Evolutionary conservation across 2,797 vertebrate species (phyloP), one percentile per base, ranked within the genome.

Genomic region (Phoxinus dragarum): DNA sequence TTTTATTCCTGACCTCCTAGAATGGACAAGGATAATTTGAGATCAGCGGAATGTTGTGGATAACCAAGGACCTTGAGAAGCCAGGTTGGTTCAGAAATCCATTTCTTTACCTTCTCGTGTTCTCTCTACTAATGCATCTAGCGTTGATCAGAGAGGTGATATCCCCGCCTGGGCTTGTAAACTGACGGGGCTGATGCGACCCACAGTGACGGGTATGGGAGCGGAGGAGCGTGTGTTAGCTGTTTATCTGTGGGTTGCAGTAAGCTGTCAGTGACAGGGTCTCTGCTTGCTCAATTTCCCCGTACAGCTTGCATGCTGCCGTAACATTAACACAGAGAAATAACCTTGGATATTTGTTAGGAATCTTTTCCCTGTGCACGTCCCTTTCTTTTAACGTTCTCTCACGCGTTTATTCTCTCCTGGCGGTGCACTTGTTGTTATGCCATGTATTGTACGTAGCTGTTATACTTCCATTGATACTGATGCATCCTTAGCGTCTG

Each of bases 1-100:
- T 94, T 92, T 93, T 94, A 92, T 92, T 83, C 36, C 90, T 94
- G 94, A 96, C 94, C 94, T 95, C 95, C 86, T 86, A 92, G 93
- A 89, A 95, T 94, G 95, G 96, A 96, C 95, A 95, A 94, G 94
- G 86, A 94, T 95, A 94, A 94, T 95, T 95, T 93, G 93, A 94
- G 93, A 92, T 91, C 93, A 91, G 94, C 93, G 95, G 93, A 94
- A 95, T 96, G 95, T 93, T 91, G 94, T 94, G 93, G 93, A 92
- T 96, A 95, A 95, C 92, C 94, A 92, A 94, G 90, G 90, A 93
- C 91, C 94, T 89, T 92, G 93, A 92, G 88, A 87, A 93, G 71
- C 90, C 95, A 98, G 97, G 96, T 95, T 96, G 94, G 95, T 95
- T 87, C 84, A 88, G 91, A 92, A 92, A 89, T 92, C 17, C 12